phyloP scores from a whole-genome alignment of 2,113 vertebrate species.

The Picathartes gymnocephalus region DNA sequence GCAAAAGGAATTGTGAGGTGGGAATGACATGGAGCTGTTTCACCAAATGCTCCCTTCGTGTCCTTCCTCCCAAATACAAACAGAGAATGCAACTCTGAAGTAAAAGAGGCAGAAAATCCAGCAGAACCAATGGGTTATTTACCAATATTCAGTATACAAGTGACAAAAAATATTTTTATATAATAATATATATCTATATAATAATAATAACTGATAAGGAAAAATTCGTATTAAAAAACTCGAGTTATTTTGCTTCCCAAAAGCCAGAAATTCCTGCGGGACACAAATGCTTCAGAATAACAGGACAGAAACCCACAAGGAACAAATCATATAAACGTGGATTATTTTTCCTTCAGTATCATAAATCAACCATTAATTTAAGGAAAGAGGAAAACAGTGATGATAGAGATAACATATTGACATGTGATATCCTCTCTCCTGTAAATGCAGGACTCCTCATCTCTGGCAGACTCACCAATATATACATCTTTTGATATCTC shows the following conservation, averaged over 20 bases:
- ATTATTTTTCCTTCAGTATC: not conserved
- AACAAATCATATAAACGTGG: not conserved
- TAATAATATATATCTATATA: not conserved
- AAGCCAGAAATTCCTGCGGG: not conserved
- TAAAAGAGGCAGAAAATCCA: not conserved
- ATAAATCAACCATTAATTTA: not conserved
- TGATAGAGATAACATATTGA: not conserved
- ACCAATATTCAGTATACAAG: accelerated
- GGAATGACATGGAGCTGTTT: not conserved
- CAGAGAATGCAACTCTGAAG: not conserved
- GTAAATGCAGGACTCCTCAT: not conserved
- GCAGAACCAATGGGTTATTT: not conserved
- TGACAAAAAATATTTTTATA: not conserved
- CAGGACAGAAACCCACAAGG: not conserved
- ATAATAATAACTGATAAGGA: not conserved
- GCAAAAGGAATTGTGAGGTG: not conserved
- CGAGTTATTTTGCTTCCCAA: not conserved
- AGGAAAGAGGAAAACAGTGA: not conserved
- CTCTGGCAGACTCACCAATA: not conserved
- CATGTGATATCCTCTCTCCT: not conserved
- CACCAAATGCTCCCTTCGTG: not conserved
- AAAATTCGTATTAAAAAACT: not conserved
- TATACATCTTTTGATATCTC: not conserved
- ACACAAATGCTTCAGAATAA: not conserved
- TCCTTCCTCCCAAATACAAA: not conserved